Conservation (phyloP, 2,888 invertebrate genomes). For the Bimastos eiseni region DNA sequence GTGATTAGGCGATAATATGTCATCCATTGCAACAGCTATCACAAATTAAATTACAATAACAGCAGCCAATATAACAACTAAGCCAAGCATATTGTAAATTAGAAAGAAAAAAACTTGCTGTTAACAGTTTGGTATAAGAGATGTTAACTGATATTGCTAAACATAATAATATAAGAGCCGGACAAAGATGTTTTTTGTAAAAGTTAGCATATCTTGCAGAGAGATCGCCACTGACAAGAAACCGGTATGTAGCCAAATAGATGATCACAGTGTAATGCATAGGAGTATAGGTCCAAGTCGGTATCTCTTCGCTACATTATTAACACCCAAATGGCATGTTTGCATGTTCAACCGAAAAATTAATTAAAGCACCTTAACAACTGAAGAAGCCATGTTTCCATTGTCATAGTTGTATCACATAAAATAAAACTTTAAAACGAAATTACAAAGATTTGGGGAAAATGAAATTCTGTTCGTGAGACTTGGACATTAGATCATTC, state of each 20-base stretch:
- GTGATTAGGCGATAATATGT: not conserved
- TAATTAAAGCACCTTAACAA: not conserved
- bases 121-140: too few relatives aligned
- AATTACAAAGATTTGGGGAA: not conserved
- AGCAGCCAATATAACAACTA: not conserved
- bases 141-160: not conserved
- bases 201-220: not conserved
- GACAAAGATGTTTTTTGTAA: not conserved
- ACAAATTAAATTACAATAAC: not conserved
- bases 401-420: not conserved
- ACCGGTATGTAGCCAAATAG: not conserved
- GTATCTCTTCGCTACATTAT: not conserved
- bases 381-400: not conserved
- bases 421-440: not conserved
- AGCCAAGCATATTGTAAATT: too few relatives aligned
- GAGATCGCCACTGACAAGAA: not conserved
- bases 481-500: slow-evolving; percentile 13
- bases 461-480: not conserved
- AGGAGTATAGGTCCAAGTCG: not conserved
- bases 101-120: too few relatives aligned
- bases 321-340: not conserved
- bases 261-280: not conserved
- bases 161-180: too few relatives aligned
- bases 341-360: not conserved
- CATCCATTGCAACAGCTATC: not conserved